phyloP scores from a whole-genome alignment of 2,797 vertebrate species.

The Caiman crocodilus region DNA sequence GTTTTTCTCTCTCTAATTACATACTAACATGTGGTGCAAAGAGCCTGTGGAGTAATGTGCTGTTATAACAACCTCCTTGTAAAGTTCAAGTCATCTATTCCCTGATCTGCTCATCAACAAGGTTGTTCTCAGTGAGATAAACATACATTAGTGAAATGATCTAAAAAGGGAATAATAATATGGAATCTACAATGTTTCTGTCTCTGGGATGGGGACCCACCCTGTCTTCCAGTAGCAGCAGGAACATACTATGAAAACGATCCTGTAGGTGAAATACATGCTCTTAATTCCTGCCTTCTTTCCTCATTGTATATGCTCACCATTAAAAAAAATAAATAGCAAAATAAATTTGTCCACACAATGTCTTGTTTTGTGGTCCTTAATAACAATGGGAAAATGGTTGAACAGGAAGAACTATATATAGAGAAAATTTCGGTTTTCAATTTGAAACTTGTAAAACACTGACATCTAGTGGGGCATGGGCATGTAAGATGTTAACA shows the following conservation, averaged over 20 bases:
- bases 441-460: neutral
- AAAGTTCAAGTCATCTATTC: neutral
- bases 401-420: conserved; percentile 23
- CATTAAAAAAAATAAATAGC: neutral
- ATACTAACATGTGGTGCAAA: neutral
- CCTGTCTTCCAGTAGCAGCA: neutral
- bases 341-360: neutral
- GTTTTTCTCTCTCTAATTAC: neutral
- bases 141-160: neutral
- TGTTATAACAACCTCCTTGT: neutral
- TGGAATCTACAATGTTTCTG: rapidly evolving
- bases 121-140: neutral
- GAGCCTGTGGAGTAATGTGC: neutral
- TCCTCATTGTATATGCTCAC: neutral
- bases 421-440: neutral
- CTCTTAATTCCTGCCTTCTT: neutral
- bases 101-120: neutral
- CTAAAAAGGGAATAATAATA: neutral
- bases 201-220: rapidly evolving
- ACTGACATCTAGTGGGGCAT: conserved; percentile 75
- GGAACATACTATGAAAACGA: neutral
- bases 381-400: conserved; percentile 48
- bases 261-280: neutral
- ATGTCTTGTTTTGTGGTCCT: neutral
- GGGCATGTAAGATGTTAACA: neutral